Conservation (phyloP, 2,888 invertebrate genomes). For the Diabrotica balteata region DNA sequence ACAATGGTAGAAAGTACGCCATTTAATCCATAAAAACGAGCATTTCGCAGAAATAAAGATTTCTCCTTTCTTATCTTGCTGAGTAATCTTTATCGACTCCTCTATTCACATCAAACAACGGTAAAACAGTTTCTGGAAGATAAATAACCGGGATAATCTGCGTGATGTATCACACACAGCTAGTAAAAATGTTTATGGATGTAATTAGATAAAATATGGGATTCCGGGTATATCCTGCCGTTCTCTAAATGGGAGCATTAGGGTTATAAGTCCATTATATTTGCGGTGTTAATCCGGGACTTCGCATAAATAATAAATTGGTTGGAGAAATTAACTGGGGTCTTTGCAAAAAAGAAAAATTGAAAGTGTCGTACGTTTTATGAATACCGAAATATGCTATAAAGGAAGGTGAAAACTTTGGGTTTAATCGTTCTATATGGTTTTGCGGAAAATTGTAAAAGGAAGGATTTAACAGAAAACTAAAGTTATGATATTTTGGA, state of each 20-base stretch:
- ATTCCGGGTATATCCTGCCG: constrained; percentile 14
- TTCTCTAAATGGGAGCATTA: constrained; percentile 17
- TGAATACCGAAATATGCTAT: background rate
- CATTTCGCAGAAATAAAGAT: constrained; percentile 1
- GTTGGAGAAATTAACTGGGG: background rate
- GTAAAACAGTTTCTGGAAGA: constrained; percentile 15
- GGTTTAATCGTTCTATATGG: no score
- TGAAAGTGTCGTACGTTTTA: constrained; percentile 3
- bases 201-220: constrained; percentile 32
- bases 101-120: constrained; percentile 7
- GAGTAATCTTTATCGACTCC: constrained; percentile 3
- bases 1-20: no score
- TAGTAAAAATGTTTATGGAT: constrained; percentile 30
- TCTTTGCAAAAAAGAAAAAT: constrained; percentile 4
- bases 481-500: no score
- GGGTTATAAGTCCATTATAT: constrained; percentile 23
- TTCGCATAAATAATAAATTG: constrained; percentile 22
- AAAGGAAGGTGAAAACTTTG: background rate
- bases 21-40: no score
- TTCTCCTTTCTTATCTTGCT: constrained; percentile 7
- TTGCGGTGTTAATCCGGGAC: constrained; percentile 17
- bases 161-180: constrained; percentile 23
- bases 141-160: constrained; percentile 25
- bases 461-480: no score
- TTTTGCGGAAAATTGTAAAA: no score